Evolutionary conservation across 1,140 invertebrate species (phyloP), one percentile per base, ranked within the genome.

Genomic region (Drosophila pectinifera): DNA sequence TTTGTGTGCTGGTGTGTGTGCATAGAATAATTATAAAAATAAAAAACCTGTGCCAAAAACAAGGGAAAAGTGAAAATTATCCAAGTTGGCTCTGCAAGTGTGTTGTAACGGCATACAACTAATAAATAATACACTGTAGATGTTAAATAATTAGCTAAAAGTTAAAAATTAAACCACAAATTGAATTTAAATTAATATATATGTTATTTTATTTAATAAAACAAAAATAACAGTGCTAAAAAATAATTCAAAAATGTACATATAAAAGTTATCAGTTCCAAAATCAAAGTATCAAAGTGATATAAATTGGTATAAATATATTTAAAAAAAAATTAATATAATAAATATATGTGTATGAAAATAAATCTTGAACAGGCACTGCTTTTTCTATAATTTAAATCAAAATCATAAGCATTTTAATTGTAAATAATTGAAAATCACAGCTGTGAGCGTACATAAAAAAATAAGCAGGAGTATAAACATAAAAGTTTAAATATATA

Each of bases 11-110:
- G 20, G 45, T 42, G 39, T 61, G 56, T 53, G 20, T 57, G 56
- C 51, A 78, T 67, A 59, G 73, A 78, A 78, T 58, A 62, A 20
- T 58, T 39, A 38, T 54, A 61, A 65, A 65, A 24, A n/a, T 20
- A 54, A 18, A 56, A 51, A 26, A 13, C 18, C 13, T 36, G 0
- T 18, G 28, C 28, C 28, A 49, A 46, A 74, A 46, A 53, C 8
- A 53, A 8, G 34, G 41, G 28, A 53, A 36, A 13, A 64, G 38
- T 41, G 34, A 31, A 67, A 78, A 45, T 43, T 7, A 41, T 6
- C 5, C 14, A n/a, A n/a, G 13, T 34, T 34, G 13, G 31, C 5
- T 5, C 5, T n/a, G 14, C 4, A 38, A 5, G 13, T 38, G 36
- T 38, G 24, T 13, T 49, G 24, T 49, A 31, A 49, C 18, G n/a